Evolutionary conservation across 2,888 invertebrate genomes (phyloP), one percentile per base, ranked within the genome.

Genomic region (Graphium colonna): DNA sequence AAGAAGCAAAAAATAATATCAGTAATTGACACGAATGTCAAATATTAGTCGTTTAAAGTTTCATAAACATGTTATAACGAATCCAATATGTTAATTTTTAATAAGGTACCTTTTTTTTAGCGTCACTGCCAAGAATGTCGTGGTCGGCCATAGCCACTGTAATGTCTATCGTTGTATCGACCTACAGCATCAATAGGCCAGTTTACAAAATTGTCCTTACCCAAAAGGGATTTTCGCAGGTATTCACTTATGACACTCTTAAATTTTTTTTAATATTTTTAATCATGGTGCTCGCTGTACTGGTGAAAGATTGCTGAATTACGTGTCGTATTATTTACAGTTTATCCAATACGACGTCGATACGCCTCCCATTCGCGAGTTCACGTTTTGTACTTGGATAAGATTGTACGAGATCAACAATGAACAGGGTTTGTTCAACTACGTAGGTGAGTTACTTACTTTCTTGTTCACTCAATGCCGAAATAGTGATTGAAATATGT

Each of bases 321-420:
- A n/a, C n/a, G n/a, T n/a, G n/a, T n/a, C 21, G 21, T 31, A 10
- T 36, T 4, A 15, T 47, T 77, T 77, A 5, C 77, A 89, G 88
- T 90, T 85, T 61, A 61, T 90, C 17, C 93, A 94, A 64, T 96
- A 95, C 76, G 94, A 94, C 61, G 89, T 92, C 26, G 91, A 92
- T 49, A 81, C 95, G 16, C 95, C 95, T 0, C 93, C 95, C 57
- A 68, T 96, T 67, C 93, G 94, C 64, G 95, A 96, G 77, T 96
- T 96, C 71, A 96, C 96, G 0, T 90, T 96, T 47, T 96, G 96
- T 72, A 91, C 92, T 61, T 96, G 96, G 96, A 91, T 93, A 67
- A 93, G 95, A 57, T 92, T 95, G 64, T 92, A 92, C 64, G 95
- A 80, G 51, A 59, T 86, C 17, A 61, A 51, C 1, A 63, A 65